Conservation (phyloP, 2,113 vertebrate genomes). For the Sialia sialis region DNA sequence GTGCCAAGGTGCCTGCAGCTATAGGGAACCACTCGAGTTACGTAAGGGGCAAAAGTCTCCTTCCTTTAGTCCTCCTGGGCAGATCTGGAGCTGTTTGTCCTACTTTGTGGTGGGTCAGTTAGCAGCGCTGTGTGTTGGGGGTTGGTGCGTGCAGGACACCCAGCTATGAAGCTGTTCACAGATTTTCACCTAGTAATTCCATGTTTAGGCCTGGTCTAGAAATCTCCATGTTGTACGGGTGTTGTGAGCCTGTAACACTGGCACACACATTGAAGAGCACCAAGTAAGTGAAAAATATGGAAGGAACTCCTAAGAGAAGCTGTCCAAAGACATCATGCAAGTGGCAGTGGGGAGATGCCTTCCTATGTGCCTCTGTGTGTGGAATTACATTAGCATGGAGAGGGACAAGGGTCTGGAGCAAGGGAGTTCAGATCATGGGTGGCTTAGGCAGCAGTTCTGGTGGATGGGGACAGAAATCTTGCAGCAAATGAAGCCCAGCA, state of each 20-base stretch:
- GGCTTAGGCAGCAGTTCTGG: not conserved
- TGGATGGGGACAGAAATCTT: not conserved
- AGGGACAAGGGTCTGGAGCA: not conserved
- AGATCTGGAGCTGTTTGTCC: not conserved
- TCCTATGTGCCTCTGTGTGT: not conserved
- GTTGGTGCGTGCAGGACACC: rapidly evolving
- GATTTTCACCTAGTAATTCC: not conserved
- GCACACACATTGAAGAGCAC: not conserved
- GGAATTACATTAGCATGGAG: not conserved
- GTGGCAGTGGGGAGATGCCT: not conserved
- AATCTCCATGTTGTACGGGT: not conserved
- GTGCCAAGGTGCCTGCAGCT: not conserved
- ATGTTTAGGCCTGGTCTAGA: not conserved
- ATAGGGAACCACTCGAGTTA: not conserved
- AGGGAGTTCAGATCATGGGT: not conserved
- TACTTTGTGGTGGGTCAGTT: not conserved
- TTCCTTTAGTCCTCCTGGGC: not conserved
- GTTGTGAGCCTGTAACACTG: not conserved
- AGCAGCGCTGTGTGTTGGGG: not conserved
- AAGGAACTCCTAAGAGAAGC: not conserved
- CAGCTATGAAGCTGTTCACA: not conserved
- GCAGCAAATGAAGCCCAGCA: not conserved
- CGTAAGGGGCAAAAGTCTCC: not conserved
- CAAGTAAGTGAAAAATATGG: not conserved
- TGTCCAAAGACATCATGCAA: not conserved